Conservation (phyloP, 2,113 vertebrate species). For the Halichoeres trimaculatus region DNA sequence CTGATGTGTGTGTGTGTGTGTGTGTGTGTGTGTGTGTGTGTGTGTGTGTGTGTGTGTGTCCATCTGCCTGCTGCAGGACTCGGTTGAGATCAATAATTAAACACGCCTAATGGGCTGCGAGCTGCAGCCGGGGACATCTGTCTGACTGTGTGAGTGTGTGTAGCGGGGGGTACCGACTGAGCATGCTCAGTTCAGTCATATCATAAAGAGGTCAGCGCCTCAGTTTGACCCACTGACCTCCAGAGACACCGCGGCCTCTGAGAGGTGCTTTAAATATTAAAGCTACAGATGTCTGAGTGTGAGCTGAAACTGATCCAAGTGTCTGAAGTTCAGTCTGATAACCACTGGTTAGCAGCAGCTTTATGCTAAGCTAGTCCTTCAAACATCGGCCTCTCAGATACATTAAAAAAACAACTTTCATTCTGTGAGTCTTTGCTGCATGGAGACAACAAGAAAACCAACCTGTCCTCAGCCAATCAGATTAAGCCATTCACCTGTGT, state of each 20-base stretch:
- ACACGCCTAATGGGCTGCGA: slow-evolving; percentile 53
- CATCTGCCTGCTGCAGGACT: slow-evolving; percentile 51
- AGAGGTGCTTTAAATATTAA: slow-evolving; percentile 29
- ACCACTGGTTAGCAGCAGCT: too few relatives aligned
- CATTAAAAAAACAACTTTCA: too few relatives aligned
- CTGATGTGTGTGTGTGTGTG: slow-evolving; percentile 35
- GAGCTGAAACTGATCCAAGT: neutral
- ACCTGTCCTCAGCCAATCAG: too few relatives aligned
- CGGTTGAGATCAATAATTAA: slow-evolving; percentile 70
- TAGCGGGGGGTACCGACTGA: slow-evolving; percentile 31
- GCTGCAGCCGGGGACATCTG: slow-evolving; percentile 48
- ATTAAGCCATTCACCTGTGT: too few relatives aligned
- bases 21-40: neutral
- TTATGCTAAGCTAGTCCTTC: too few relatives aligned
- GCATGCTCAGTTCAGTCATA: slow-evolving; percentile 30
- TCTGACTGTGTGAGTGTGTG: neutral
- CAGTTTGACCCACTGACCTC: slow-evolving; percentile 57
- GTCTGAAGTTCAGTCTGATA: too few relatives aligned
- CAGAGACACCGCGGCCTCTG: neutral
- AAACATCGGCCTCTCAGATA: too few relatives aligned
- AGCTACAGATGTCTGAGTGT: too few relatives aligned
- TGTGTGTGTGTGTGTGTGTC: slow-evolving; percentile 6
- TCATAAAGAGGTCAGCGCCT: slow-evolving; percentile 46
- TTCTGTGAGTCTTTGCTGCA: too few relatives aligned
- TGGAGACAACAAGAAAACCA: too few relatives aligned